Conservation (phyloP, 2,797 vertebrate species). For the Erethizon dorsatum region DNA sequence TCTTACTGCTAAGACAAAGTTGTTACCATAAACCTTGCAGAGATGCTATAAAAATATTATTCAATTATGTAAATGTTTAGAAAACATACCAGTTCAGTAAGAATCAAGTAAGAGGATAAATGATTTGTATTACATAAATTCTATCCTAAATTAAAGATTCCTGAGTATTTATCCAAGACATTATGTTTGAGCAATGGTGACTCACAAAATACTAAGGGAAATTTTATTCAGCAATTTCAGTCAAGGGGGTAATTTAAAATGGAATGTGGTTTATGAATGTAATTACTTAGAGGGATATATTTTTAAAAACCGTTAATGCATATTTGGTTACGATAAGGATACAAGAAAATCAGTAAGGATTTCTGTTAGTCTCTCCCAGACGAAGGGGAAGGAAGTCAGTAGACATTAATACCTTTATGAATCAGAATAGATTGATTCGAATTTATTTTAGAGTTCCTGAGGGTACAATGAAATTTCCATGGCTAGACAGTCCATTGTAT, state of each 20-base stretch:
- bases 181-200: slow-evolving; percentile 35
- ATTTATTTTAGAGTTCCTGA: slow-evolving; percentile 61
- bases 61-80: slow-evolving; percentile 53
- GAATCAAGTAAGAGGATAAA: slow-evolving; percentile 30
- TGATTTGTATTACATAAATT: slow-evolving; percentile 54
- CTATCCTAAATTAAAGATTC: slow-evolving; percentile 54
- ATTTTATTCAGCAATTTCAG: not conserved
- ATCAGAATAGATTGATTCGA: slow-evolving; percentile 49
- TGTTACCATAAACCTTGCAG: not conserved
- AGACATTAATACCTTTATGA: not conserved
- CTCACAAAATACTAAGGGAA: not conserved
- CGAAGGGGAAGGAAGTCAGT: not conserved
- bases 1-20: not conserved
- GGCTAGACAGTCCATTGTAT: not conserved
- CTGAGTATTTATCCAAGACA: not conserved
- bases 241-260: slow-evolving; percentile 45
- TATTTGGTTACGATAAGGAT: slow-evolving; percentile 8
- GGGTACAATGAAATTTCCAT: slow-evolving; percentile 58
- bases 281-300: slow-evolving; percentile 62
- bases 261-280: not conserved
- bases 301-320: slow-evolving; percentile 12
- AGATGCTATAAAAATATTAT: not conserved
- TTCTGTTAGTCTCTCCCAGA: not conserved
- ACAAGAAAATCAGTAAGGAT: slow-evolving; percentile 3
- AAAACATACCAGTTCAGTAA: not conserved